These are phyloP conservation scores for Xiphophorus maculatus DNA, from an alignment of 2,113 vertebrate genomes.

Conservation along the genomic window DNA sequence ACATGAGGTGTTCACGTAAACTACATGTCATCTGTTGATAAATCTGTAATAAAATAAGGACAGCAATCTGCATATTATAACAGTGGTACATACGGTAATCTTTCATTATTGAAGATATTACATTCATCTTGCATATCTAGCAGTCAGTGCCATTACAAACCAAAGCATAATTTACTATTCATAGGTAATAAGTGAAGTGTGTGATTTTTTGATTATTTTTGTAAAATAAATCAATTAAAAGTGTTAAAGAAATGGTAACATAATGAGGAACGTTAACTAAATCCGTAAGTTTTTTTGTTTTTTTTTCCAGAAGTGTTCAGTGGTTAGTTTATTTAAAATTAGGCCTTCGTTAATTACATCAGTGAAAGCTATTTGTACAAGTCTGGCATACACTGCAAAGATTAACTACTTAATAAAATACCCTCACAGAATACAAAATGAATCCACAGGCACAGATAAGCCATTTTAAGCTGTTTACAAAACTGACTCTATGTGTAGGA, in stretches of 20 bases:
- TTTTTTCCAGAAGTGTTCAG: neutral
- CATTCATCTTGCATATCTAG: conserved; percentile 3
- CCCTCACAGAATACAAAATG: neutral
- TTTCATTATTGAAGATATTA: conserved; percentile 2
- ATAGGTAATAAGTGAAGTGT: neutral
- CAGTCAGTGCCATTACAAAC: neutral
- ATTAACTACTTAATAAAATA: conserved; percentile 4
- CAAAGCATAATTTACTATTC: conserved; percentile 10
- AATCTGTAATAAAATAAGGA: neutral
- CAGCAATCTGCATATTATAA: neutral
- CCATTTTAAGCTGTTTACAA: neutral
- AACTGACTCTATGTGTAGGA: neutral
- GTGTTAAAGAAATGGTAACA: neutral
- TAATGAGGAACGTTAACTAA: neutral
- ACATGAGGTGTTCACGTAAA: neutral
- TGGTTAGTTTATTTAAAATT: neutral
- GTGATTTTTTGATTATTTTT: neutral
- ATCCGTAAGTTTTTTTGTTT: neutral
- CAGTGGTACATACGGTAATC: neutral
- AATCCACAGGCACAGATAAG: neutral
- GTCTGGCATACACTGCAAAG: neutral
- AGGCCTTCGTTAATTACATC: conserved; percentile 9
- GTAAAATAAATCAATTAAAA: neutral
- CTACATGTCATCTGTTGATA: conserved; percentile 4
- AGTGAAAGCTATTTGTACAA: neutral